Percentiles rank a stretch among this genome's conserved stretches.
Conservation (phyloP, 2,888 invertebrate species). For the Sussaba pulchella region DNA sequence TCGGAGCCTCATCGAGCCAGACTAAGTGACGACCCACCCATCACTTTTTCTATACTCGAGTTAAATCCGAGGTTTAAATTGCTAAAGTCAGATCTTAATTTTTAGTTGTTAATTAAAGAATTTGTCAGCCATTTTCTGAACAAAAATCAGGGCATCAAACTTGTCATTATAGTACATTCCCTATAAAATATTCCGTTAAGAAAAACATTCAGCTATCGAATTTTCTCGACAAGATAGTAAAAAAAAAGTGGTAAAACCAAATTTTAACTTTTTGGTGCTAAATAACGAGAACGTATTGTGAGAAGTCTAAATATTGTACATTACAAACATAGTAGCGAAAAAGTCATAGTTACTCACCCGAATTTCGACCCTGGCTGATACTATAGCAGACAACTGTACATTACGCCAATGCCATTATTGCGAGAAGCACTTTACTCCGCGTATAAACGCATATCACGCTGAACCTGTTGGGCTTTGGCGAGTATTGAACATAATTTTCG, state of each 20-base stretch:
- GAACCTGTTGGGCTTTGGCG: slow-evolving; percentile 15
- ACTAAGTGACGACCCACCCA: slow-evolving; percentile 43
- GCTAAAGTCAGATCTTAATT: neutral
- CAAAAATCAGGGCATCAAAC: neutral
- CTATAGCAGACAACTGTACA: slow-evolving; percentile 7
- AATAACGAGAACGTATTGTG: no score
- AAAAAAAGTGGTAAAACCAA: no score
- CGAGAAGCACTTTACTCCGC: slow-evolving; percentile 20
- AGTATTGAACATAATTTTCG: slow-evolving; percentile 56
- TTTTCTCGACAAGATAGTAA: no score
- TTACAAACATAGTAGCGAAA: neutral
- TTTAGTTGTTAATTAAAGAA: neutral
- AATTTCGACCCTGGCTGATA: neutral
- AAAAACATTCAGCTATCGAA: no score
- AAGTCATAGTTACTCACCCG: neutral
- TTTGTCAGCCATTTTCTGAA: neutral
- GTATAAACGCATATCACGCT: slow-evolving; percentile 36
- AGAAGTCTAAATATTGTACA: no score
- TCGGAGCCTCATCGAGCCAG: slow-evolving; percentile 42
- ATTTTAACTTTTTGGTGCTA: no score
- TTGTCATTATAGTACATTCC: neutral
- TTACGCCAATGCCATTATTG: slow-evolving; percentile 33
- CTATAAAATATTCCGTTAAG: no score
- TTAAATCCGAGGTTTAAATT: slow-evolving; percentile 21
- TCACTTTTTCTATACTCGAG: slow-evolving; percentile 10